Evolutionary conservation across 2,113 vertebrate species (phyloP).

Genomic region (Sylvia atricapilla): DNA sequence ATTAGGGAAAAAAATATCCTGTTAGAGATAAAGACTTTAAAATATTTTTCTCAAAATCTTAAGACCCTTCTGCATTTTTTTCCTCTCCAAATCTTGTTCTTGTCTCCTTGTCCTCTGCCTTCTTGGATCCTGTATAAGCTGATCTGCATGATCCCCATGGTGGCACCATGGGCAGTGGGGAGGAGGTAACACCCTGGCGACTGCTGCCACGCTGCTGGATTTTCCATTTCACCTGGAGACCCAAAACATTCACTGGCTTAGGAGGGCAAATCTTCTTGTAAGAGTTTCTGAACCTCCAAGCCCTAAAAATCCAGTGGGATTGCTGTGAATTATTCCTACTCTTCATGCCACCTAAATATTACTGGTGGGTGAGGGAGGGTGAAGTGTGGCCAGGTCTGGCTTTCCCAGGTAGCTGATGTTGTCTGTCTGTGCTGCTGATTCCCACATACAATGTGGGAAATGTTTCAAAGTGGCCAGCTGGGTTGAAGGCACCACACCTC

Average conservation of each 20-base stretch:
- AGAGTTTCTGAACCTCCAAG: background rate
- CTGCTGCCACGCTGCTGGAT: background rate
- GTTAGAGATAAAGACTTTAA: slow-evolving; percentile 33
- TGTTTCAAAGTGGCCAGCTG: background rate
- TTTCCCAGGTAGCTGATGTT: background rate
- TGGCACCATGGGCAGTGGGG: background rate
- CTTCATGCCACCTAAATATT: background rate
- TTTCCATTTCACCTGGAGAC: background rate
- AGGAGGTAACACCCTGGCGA: background rate
- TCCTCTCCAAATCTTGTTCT: slow-evolving; percentile 9
- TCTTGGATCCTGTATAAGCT: background rate
- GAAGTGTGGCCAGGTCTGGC: background rate
- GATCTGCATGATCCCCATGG: background rate
- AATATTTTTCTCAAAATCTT: background rate
- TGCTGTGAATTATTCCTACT: background rate
- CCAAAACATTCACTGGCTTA: background rate
- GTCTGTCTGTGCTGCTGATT: background rate
- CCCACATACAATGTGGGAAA: background rate
- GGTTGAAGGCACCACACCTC: background rate
- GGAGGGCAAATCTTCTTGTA: background rate
- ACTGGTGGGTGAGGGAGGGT: background rate
- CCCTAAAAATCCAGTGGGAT: background rate
- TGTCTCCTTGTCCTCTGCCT: slow-evolving; percentile 25
- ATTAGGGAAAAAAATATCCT: slow-evolving; percentile 6
- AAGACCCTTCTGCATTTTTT: background rate